A percentile compares a stretch with the other conserved stretches of the same genome.
phyloP scores from a whole-genome alignment of 2,113 vertebrate species.

The Meriones unguiculatus region DNA sequence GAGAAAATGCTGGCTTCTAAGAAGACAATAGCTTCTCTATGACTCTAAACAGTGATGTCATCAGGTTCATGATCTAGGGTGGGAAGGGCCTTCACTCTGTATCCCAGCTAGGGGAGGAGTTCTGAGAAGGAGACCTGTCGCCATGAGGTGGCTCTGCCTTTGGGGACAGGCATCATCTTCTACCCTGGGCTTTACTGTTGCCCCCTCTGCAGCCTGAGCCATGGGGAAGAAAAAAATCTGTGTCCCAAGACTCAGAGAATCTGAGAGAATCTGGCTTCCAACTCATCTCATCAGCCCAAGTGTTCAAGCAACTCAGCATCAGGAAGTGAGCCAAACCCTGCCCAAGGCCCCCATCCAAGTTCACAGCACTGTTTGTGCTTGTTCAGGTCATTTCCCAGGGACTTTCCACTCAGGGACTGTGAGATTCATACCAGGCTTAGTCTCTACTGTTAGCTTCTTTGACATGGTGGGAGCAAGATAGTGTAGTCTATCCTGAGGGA shows the following conservation, averaged over 20 bases:
- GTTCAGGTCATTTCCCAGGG: rapidly evolving
- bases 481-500: background rate
- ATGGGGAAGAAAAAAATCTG: background rate
- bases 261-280: background rate
- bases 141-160: background rate
- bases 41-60: too few relatives aligned
- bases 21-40: background rate
- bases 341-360: background rate
- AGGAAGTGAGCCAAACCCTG: background rate
- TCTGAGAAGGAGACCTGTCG: background rate
- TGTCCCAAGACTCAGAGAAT: background rate
- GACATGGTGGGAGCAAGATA: background rate
- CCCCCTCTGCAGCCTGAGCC: too few relatives aligned
- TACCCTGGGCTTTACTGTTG: background rate
- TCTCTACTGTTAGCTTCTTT: background rate
- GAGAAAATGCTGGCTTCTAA: background rate
- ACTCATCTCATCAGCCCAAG: background rate
- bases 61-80: background rate
- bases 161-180: background rate
- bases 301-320: background rate
- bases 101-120: background rate
- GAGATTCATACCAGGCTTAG: background rate
- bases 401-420: rapidly evolving
- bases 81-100: background rate
- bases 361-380: too few relatives aligned